phyloP scores from a whole-genome alignment of 2,113 vertebrate species.

The Leptobrachium ailaonicum region DNA sequence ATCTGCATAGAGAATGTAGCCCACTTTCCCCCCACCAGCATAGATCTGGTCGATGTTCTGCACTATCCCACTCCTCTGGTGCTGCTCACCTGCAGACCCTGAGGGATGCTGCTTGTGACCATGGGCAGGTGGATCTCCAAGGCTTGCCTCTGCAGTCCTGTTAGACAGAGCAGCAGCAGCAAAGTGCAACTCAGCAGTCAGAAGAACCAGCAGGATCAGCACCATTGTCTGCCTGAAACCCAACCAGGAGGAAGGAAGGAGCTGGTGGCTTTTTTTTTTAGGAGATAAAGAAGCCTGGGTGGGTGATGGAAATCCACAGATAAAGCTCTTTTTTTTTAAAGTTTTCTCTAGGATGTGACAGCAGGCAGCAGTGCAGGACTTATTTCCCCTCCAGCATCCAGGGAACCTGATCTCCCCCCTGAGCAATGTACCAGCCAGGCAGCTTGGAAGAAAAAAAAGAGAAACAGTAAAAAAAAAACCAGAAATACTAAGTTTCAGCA shows the following conservation, averaged over 20 bases:
- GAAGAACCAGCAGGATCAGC: conserved; percentile 54
- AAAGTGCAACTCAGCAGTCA: conserved; percentile 55
- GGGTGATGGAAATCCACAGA: conserved; percentile 36
- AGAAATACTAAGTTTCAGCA: neutral
- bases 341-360: neutral
- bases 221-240: conserved; percentile 60
- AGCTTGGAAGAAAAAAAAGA: no score
- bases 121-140: conserved; percentile 63
- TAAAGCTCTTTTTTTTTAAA: no score
- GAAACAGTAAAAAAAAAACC: neutral
- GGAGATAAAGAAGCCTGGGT: conserved; percentile 64
- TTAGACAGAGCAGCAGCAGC: conserved; percentile 16
- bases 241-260: conserved; percentile 8
- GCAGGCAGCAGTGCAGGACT: conserved; percentile 14
- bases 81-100: neutral
- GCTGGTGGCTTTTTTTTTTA: neutral
- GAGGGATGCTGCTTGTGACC: conserved; percentile 49
- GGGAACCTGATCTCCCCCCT: neutral
- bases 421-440: neutral
- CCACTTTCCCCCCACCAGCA: conserved; percentile 83
- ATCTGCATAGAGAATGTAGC: conserved; percentile 84
- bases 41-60: conserved; percentile 83
- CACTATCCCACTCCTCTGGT: conserved; percentile 74
- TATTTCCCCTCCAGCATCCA: conserved; percentile 4
- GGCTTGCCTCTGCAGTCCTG: conserved; percentile 29